Conservation (phyloP, 1,140 invertebrate species). For the Bombus haemorrhoidalis region DNA sequence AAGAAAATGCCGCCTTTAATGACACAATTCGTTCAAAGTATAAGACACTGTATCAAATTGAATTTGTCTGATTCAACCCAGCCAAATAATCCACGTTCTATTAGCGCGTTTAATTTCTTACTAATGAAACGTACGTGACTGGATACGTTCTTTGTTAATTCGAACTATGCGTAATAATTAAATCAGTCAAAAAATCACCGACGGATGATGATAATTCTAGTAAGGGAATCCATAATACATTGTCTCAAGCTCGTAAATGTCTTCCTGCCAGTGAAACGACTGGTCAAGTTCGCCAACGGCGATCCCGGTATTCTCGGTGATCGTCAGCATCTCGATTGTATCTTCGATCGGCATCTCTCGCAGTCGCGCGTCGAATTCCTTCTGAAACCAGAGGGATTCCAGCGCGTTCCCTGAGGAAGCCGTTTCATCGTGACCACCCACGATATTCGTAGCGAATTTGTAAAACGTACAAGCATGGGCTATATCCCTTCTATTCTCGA, state of each 20-base stretch:
- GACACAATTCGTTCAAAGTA: too few relatives aligned
- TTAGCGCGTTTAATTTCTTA: neutral
- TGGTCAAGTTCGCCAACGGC: slow-evolving; percentile 50
- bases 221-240: too few relatives aligned
- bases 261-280: slow-evolving; percentile 27
- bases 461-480: slow-evolving; percentile 56
- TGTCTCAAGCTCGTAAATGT: slow-evolving; percentile 39
- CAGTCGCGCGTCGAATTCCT: slow-evolving; percentile 49
- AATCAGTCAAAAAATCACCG: too few relatives aligned
- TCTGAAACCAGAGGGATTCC: slow-evolving; percentile 45
- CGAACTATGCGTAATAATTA: neutral
- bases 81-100: neutral
- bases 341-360: slow-evolving; percentile 47
- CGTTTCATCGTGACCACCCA: slow-evolving; percentile 60
- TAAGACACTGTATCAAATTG: neutral
- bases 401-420: slow-evolving; percentile 46
- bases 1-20: too few relatives aligned
- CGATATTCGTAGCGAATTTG: slow-evolving; percentile 64
- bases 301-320: slow-evolving; percentile 27
- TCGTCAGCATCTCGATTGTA: slow-evolving; percentile 57
- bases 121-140: neutral
- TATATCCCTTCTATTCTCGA: slow-evolving; percentile 4
- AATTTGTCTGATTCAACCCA: neutral
- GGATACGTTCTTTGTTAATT: neutral
- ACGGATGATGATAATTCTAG: neutral